Base-by-base conservation (phyloP, 2,888 invertebrate species). In the Apodemia mormo region DNA sequence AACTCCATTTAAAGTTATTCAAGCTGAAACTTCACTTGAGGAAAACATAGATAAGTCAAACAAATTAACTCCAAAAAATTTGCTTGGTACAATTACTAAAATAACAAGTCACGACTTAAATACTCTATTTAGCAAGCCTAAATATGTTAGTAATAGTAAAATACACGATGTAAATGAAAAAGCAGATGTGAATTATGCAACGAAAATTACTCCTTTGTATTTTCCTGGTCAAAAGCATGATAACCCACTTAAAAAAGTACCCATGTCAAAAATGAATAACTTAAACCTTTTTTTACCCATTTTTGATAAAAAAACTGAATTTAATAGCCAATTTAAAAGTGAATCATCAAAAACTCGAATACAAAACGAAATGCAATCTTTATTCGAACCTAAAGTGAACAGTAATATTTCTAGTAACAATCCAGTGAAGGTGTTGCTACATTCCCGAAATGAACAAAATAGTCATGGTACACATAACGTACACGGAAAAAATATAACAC, bases 211-310 rank as follows among this genome's bases (percentile, higher is more conserved):
- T 56, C 68, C 75, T 22, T 69, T 75, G 22, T 73, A 73, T 49
- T 70, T 76, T 61, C 76, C 77, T n/a, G 80, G 81, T 29, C 79
- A 40, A 40, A 40, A 40, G 40, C 9, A 80, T 45, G 81, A 85
- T 4, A 70, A 54, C 29, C 69, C 69, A 33, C 73, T 82, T 7
- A 79, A 74, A 68, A 87, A 84, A 77, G 68, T 82, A 22, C 80
- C 85, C 5, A 73, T 81, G 10, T 81, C 83, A 40, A 78, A 83
- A 75, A 45, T 81, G 52, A 80, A 85, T 22, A 80, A 82, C 70
- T 76, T 82, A 30, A 80, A 82, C 72, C 85, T 80, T 68, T 89
- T 90, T 71, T 69, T 80, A 66, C 89, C 90, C 30, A 76, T 75
- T 45, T 77, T 78, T 66, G 80, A 83, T 45, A 82, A 81, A 69